phyloP scores from a whole-genome alignment of 1,140 invertebrate genomes.

The Babylonia areolata region DNA sequence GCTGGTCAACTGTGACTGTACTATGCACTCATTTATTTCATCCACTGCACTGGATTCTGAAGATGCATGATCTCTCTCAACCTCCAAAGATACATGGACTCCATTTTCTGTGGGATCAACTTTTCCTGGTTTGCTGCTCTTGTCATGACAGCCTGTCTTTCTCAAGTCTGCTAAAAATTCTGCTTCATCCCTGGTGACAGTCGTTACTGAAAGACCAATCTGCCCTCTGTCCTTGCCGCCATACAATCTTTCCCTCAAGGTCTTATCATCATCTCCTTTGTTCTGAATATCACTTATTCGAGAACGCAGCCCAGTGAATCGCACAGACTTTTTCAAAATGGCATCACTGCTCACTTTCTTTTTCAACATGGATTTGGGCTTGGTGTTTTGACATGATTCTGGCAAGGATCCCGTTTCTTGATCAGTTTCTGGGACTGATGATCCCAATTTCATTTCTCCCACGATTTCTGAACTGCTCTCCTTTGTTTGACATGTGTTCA shows the following conservation, averaged over 20 bases:
- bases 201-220: neutral
- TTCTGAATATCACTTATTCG: neutral
- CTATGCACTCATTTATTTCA: too few relatives aligned
- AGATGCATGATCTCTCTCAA: neutral
- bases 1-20: neutral
- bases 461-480: neutral
- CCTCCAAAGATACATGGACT: neutral
- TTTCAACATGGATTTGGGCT: neutral
- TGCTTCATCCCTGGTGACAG: neutral
- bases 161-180: neutral
- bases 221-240: neutral
- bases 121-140: neutral
- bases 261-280: neutral
- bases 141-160: neutral
- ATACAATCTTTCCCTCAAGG: neutral
- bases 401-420: neutral
- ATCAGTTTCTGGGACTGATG: neutral
- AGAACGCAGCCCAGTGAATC: neutral
- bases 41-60: neutral
- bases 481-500: neutral
- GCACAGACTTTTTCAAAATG: constrained; percentile 6
- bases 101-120: neutral
- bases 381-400: neutral
- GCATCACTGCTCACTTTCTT: neutral
- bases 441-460: neutral